These are phyloP conservation scores for Crotalus tigris DNA, from an alignment of 2,113 vertebrate species.

Conservation along the genomic window DNA sequence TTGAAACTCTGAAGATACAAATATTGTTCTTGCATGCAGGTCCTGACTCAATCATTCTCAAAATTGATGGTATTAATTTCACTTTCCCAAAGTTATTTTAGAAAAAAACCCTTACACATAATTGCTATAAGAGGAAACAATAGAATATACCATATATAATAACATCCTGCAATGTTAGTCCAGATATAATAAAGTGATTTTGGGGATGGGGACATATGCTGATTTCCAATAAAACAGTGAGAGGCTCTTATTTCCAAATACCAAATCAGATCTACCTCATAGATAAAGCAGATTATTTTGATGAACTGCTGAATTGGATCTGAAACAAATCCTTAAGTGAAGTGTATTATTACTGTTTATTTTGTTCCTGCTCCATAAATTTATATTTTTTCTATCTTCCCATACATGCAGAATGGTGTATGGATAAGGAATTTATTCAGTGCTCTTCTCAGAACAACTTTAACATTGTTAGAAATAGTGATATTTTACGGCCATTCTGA, in stretches of 20 bases:
- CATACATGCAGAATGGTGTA: background rate
- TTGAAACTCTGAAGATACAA: background rate
- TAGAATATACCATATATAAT: background rate
- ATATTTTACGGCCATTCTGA: background rate
- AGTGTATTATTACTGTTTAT: background rate
- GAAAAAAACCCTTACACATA: background rate
- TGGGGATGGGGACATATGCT: background rate
- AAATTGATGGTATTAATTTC: background rate
- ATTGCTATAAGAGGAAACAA: background rate
- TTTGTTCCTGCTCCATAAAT: background rate
- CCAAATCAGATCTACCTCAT: background rate
- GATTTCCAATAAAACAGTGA: background rate
- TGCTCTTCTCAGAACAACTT: background rate
- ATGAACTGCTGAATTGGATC: background rate
- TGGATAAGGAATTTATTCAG: background rate
- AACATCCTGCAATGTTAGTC: background rate
- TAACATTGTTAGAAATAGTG: background rate
- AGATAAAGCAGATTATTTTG: background rate
- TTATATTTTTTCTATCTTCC: background rate
- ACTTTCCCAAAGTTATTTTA: background rate
- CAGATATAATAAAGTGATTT: background rate
- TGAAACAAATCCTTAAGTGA: background rate
- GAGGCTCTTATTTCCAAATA: background rate
- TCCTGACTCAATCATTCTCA: background rate
- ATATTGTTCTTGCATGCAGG: background rate